These are phyloP conservation scores for Corapipo altera DNA, from an alignment of 2,113 vertebrate species.

Conservation along the genomic window DNA sequence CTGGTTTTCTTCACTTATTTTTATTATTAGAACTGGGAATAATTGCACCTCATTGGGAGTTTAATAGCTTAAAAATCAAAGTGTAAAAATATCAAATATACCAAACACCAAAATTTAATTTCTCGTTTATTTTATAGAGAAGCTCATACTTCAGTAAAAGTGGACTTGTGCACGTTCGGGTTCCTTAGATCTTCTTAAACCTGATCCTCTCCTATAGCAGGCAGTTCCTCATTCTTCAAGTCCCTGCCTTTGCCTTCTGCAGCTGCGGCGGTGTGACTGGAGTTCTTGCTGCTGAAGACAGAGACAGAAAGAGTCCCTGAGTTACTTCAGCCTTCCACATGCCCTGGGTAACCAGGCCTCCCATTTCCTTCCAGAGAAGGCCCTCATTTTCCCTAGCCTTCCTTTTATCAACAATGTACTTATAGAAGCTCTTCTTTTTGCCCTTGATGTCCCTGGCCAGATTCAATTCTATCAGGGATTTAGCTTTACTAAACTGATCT, in stretches of 20 bases:
- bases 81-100: background rate
- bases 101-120: background rate
- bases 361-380: background rate
- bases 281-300: background rate
- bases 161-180: background rate
- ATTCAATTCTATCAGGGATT: background rate
- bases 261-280: background rate
- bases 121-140: background rate
- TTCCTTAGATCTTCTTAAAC: background rate
- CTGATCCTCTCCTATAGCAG: background rate
- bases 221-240: background rate
- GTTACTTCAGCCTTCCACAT: background rate
- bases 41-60: background rate
- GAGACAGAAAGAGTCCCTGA: background rate
- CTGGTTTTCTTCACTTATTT: background rate
- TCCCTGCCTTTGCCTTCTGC: background rate
- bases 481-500: background rate
- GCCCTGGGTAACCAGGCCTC: background rate
- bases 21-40: background rate
- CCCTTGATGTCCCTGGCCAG: background rate
- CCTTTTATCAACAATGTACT: background rate
- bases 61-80: background rate
- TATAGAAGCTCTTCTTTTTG: background rate
- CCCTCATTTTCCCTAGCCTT: background rate
- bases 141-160: background rate